phyloP scores from a whole-genome alignment of 2,888 invertebrate genomes.

The Helobdella robusta region DNA sequence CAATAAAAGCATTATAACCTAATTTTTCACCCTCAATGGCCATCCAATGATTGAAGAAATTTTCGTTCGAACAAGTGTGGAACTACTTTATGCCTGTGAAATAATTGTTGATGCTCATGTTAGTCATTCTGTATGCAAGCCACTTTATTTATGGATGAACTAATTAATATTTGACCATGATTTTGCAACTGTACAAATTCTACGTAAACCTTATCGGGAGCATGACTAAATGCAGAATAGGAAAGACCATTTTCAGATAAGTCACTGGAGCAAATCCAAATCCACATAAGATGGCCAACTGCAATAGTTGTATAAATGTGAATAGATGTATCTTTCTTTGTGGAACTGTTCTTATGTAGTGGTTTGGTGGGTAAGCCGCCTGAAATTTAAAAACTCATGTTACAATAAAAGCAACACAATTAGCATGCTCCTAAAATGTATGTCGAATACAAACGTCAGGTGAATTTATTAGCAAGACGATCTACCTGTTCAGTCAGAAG shows the following conservation, averaged over 20 bases:
- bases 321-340: constrained; percentile 53
- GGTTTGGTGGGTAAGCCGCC: constrained; percentile 54
- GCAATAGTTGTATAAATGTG: constrained; percentile 50
- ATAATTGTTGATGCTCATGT: constrained; percentile 18
- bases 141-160: too few species aligned
- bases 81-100: constrained; percentile 52
- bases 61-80: constrained; percentile 53
- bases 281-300: constrained; percentile 50
- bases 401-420: neutral
- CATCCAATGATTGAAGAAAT: constrained; percentile 54
- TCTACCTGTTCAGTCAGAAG: constrained; percentile 55
- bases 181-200: neutral
- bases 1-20: too few species aligned
- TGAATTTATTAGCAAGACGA: neutral
- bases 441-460: neutral
- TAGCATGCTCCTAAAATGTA: neutral
- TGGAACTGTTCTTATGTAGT: constrained; percentile 53
- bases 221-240: constrained; percentile 53
- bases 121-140: neutral
- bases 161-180: neutral
- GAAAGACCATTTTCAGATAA: constrained; percentile 58
- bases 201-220: constrained; percentile 51
- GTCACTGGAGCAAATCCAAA: constrained; percentile 52
- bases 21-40: too few species aligned
- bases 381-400: constrained; percentile 36